Percentiles rank a stretch among this genome's conserved stretches.
Evolutionary conservation across 2,888 invertebrate genomes (phyloP).

Genomic region (Caenorhabditis wallacei): DNA sequence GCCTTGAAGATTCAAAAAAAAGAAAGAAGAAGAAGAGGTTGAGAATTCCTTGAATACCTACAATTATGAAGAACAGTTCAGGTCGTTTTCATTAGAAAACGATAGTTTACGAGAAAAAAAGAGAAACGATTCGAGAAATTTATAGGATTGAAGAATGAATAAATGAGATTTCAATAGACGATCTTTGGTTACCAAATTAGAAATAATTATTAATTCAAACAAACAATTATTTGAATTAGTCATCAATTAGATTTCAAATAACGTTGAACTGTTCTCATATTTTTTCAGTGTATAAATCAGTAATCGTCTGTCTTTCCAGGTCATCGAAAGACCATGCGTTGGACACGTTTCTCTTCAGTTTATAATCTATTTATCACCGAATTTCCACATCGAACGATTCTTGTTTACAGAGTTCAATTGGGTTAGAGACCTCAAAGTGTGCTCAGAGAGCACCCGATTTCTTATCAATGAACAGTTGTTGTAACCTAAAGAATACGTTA

Average conservation of each 20-base stretch:
- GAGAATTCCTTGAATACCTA: slow-evolving; percentile 56
- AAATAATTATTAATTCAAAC: neutral
- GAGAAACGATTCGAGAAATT: slow-evolving; percentile 19
- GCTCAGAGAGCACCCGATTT: slow-evolving; percentile 54
- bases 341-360: slow-evolving; percentile 29
- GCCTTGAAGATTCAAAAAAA: slow-evolving; percentile 49
- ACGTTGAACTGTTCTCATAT: neutral
- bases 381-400: slow-evolving; percentile 22
- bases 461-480: slow-evolving; percentile 51
- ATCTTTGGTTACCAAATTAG: slow-evolving; percentile 7
- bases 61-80: slow-evolving; percentile 54
- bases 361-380: slow-evolving; percentile 37
- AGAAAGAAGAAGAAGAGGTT: slow-evolving; percentile 3
- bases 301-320: no score
- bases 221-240: neutral
- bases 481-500: slow-evolving; percentile 30
- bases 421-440: slow-evolving; percentile 53
- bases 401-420: slow-evolving; percentile 50
- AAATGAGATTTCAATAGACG: slow-evolving; percentile 1
- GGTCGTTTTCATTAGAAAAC: slow-evolving; percentile 47
- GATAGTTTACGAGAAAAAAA: slow-evolving; percentile 11
- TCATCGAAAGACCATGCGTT: slow-evolving; percentile 17
- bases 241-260: no score
- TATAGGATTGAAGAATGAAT: neutral
- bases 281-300: neutral